These are phyloP conservation scores for Hesperophylax magnus DNA, from an alignment of 1,140 invertebrate species.

Conservation along the genomic window DNA sequence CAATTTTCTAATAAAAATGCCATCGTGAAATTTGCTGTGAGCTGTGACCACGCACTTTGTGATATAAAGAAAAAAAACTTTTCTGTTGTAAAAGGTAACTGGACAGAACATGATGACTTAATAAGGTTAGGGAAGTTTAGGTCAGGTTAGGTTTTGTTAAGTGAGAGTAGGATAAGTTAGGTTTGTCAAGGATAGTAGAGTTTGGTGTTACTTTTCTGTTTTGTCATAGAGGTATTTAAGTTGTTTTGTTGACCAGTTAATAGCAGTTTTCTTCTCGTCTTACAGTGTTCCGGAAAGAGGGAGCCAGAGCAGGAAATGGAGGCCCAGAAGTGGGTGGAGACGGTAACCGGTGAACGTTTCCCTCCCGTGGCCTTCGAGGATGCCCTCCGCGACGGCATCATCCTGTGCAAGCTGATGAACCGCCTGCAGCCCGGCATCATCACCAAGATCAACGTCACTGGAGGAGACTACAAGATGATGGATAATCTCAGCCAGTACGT, in stretches of 20 bases:
- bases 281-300: slow-evolving; percentile 86
- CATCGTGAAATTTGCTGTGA: too few species aligned
- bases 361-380: slow-evolving; percentile 81
- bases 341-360: slow-evolving; percentile 85
- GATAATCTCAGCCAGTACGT: slow-evolving; percentile 92
- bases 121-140: too few species aligned
- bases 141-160: too few species aligned
- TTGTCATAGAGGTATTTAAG: too few species aligned
- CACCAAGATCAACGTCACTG: slow-evolving; percentile 87
- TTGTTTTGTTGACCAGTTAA: background rate
- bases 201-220: too few species aligned
- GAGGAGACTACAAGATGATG: slow-evolving; percentile 95
- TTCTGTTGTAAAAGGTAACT: too few species aligned
- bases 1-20: too few species aligned
- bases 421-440: slow-evolving; percentile 87
- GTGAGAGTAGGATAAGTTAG: too few species aligned
- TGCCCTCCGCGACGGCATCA: slow-evolving; percentile 85
- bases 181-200: too few species aligned
- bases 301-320: slow-evolving; percentile 87
- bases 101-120: too few species aligned
- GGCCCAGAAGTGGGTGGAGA: slow-evolving; percentile 91
- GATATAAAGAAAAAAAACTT: too few species aligned
- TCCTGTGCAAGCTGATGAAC: slow-evolving; percentile 90
- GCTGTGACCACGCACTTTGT: too few species aligned
- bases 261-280: slow-evolving; percentile 44